These are phyloP conservation scores for Clarias laeviceps DNA, from an alignment of 2,797 vertebrate species.

Conservation along the genomic window DNA sequence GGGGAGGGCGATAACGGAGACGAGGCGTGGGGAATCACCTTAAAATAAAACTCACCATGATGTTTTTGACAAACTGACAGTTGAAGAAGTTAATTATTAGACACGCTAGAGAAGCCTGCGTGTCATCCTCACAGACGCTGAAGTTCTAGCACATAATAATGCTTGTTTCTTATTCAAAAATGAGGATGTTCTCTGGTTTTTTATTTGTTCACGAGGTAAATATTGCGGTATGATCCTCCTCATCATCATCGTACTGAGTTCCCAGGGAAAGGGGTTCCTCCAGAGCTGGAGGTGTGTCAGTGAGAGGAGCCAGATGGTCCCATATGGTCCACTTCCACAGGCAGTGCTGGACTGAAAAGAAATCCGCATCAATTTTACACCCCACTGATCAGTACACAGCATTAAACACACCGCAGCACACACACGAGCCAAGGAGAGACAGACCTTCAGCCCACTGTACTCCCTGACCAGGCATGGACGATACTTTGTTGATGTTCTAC, in stretches of 20 bases:
- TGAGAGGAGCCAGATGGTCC: constrained; percentile 50
- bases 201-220: no score
- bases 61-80: background rate
- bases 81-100: background rate
- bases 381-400: constrained; percentile 13
- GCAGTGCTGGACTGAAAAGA: background rate
- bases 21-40: background rate
- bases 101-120: background rate
- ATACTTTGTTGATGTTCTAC: background rate
- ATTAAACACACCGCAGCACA: background rate
- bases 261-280: background rate
- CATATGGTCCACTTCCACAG: constrained; percentile 36
- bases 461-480: background rate
- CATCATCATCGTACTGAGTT: background rate
- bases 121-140: background rate
- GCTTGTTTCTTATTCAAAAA: no score
- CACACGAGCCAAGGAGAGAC: background rate
- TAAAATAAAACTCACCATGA: background rate
- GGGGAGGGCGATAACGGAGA: background rate
- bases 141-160: no score
- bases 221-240: background rate
- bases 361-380: constrained; percentile 7
- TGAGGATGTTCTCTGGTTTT: no score
- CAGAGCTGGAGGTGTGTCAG: constrained; percentile 19
- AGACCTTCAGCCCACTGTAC: background rate